Percentiles rank a stretch among this genome's conserved stretches.
Evolutionary conservation across 2,888 invertebrate genomes (phyloP).

Genomic region (Volucella bombylans): DNA sequence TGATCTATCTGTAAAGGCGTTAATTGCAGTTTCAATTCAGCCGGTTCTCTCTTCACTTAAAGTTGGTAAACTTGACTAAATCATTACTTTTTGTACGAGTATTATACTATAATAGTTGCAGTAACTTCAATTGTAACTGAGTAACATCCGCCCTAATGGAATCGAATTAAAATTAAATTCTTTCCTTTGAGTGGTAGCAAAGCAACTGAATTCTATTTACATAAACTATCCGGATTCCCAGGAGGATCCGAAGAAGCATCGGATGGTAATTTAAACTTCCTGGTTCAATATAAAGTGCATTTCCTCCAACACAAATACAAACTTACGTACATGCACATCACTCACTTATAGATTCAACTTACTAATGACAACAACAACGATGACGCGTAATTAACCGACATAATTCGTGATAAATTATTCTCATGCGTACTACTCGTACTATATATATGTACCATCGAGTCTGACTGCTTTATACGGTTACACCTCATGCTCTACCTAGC

Average conservation of each 20-base stretch:
- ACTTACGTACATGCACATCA: background rate
- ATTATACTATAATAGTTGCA: no score
- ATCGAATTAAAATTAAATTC: conserved; percentile 59
- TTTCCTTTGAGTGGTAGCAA: conserved; percentile 30
- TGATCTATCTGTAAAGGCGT: no score
- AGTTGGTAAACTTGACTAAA: no score
- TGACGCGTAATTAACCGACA: conserved; percentile 60
- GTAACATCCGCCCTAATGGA: conserved; percentile 58
- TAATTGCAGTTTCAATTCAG: no score
- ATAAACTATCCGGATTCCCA: conserved; percentile 36
- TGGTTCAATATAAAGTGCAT: conserved; percentile 50
- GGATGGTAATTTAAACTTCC: conserved; percentile 63
- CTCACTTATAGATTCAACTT: background rate
- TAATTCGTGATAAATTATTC: conserved; percentile 60
- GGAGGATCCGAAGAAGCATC: conserved; percentile 47
- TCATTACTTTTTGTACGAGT: no score
- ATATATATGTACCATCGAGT: conserved; percentile 37
- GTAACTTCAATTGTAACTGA: no score
- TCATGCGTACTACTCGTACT: conserved; percentile 23
- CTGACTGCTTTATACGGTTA: background rate
- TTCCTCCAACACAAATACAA: background rate
- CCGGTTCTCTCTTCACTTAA: no score
- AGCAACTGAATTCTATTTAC: conserved; percentile 50
- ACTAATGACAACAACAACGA: conserved; percentile 1
- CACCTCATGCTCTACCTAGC: conserved; percentile 2